Evolutionary conservation across 1,140 invertebrate species (phyloP), one percentile per base, ranked within the genome.

Genomic region (Euwallacea similis): DNA sequence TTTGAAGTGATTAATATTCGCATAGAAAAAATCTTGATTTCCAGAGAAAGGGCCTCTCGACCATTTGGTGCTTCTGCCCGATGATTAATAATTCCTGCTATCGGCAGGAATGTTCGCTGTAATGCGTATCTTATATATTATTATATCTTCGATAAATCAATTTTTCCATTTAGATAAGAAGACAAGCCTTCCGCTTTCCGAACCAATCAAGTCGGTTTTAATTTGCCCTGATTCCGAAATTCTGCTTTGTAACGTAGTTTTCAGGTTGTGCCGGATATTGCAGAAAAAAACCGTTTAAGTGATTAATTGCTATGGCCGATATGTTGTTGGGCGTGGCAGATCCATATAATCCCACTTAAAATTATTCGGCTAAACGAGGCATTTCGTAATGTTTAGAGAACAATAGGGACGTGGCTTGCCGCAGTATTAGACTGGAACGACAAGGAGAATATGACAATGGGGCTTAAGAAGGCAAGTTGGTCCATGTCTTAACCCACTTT

Each of bases 371-470:
- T 50, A 50, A 50, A 50, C 46, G 13, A 11, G 46, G 33, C 71
- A 46, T 72, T 66, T 62, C 71, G 46, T 33, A 50, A 66, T 72
- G 21, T 64, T 72, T 72, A 42, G 47, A 72, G 55, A 72, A 72
- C 70, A 72, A 72, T 53, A 67, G 64, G 70, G 58, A 72, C 62
- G 59, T 67, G 70, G 70, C 47, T 60, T 33, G 56, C 65, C 70
- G 64, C 70, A 67, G 55, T 46, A 72, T 72, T 72, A 72, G 47
- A 60, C 60, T 42, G 53, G 68, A 60, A 72, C 66, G 58, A 72
- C 53, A 72, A 66, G 15, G 63, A 47, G 33, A 66, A 66, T 66
- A 42, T 66, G 47, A 66, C 63, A 66, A 66, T 54, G 42, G 63
- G 63, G 47, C 50, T 53, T 54, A 66, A 55, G 62, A 13, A 55